Evolutionary conservation across 2,797 vertebrate genomes (phyloP), one percentile per base, ranked within the genome.

Genomic region (Micropoecilia bifurca): DNA sequence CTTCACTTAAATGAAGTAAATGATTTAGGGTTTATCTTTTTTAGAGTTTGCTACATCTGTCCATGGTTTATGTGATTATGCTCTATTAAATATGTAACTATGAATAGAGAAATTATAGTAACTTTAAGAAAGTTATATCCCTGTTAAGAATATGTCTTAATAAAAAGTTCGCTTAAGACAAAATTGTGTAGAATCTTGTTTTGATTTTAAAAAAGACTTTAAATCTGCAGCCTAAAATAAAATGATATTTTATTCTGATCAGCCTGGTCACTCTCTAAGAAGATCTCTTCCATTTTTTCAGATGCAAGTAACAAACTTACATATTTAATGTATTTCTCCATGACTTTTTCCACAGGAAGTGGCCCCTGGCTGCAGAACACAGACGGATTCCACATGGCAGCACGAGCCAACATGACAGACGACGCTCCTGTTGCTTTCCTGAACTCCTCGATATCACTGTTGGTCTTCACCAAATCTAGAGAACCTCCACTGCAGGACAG

Each of bases 371-470:
- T 91, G 76, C 95, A 94, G 93, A 99, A 99, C 89, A 99, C 90
- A 0, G 98, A 99, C 0, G 97, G 96, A 86, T 99, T 99, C 98
- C 98, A 99, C 98, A 99, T 99, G 82, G 98, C 98, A 0, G 97
- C 96, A 1, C 98, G 96, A 48, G 97, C 98, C 76, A 99, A 86
- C 98, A 99, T 99, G 74, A 99, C 97, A 0, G 98, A 98, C 1
- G 97, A 97, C 1, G 98, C 90, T 6, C 94, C 96, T 0, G 97
- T 96, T 0, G 76, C 84, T 78, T 36, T 79, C 74, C 92, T 88
- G 87, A 95, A 96, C 74, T 57, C 88, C 39, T 92, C 85, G 0
- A 96, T 92, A 80, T 95, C 93, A 0, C 9, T 61, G 25, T 92
- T 47, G 1, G 79, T 91, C 88, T 94, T 95, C 74, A 96, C 92